These are phyloP conservation scores for Clarias pachynema DNA, from an alignment of 2,797 vertebrate species.

Conservation along the genomic window DNA sequence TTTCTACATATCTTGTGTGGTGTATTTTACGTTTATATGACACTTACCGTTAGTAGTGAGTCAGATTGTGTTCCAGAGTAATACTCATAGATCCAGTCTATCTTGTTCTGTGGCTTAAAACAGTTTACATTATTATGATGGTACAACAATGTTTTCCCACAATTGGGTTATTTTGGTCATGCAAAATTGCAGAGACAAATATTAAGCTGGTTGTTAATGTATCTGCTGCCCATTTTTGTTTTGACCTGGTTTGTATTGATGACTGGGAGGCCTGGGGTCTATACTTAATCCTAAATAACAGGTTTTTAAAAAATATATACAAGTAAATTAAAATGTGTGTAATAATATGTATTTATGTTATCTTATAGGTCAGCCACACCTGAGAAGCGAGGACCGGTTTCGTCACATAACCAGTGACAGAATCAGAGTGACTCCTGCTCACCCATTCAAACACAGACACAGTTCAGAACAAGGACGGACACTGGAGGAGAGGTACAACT, in stretches of 20 bases:
- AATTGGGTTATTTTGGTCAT: conserved; percentile 61
- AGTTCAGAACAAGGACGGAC: conserved; percentile 72
- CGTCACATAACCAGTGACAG: conserved; percentile 75
- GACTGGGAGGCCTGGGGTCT: not conserved
- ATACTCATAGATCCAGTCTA: conserved; percentile 70
- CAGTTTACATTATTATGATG: conserved; percentile 78
- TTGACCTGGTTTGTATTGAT: conserved; percentile 10
- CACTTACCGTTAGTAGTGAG: conserved; percentile 79
- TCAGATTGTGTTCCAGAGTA: conserved; percentile 73
- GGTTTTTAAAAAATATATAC: not conserved
- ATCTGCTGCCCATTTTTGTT: conserved; percentile 45
- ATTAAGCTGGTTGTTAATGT: conserved; percentile 56
- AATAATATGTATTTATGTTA: conserved; percentile 4
- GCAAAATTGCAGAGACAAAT: conserved; percentile 65
- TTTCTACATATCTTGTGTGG: conserved; percentile 16
- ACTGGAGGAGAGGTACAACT: conserved; percentile 72
- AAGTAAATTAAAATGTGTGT: not conserved
- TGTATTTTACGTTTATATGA: conserved; percentile 53
- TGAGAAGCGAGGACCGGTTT: conserved; percentile 78
- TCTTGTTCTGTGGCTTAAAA: conserved; percentile 76
- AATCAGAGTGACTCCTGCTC: conserved; percentile 65
- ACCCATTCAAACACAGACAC: conserved; percentile 75
- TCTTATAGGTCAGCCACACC: conserved; percentile 76
- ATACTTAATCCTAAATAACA: conserved; percentile 1
- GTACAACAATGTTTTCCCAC: conserved; percentile 71